These are phyloP conservation scores for Piprites chloris DNA, from an alignment of 2,113 vertebrate genomes.

Conservation along the genomic window DNA sequence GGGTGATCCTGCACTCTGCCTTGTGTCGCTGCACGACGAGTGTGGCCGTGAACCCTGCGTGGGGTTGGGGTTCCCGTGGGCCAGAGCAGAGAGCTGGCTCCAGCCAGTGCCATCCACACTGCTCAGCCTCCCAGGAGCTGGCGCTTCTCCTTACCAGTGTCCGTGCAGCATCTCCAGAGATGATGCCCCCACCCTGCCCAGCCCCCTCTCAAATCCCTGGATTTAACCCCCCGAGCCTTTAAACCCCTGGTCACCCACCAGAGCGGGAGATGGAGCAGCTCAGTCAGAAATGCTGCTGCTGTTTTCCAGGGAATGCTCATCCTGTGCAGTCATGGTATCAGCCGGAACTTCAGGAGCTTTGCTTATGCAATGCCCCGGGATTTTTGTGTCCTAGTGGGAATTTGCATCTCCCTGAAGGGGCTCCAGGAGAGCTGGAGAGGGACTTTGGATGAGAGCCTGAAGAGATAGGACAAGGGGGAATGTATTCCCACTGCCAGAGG, in stretches of 20 bases:
- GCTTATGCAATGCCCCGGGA: neutral
- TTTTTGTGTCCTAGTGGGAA: neutral
- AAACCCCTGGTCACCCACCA: neutral
- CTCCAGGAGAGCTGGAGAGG: neutral
- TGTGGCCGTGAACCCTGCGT: fast-evolving
- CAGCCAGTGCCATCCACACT: neutral
- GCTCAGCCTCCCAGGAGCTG: neutral
- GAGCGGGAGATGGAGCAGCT: neutral
- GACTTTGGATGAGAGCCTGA: fast-evolving
- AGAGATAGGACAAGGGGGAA: neutral
- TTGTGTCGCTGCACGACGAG: fast-evolving
- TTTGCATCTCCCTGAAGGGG: neutral
- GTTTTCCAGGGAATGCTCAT: neutral
- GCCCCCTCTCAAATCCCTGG: neutral
- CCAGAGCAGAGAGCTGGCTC: neutral
- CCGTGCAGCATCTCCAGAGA: neutral
- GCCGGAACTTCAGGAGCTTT: neutral
- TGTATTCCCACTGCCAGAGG: neutral
- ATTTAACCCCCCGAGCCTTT: neutral
- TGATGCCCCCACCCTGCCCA: neutral
- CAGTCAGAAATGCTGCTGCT: neutral
- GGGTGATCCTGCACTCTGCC: neutral
- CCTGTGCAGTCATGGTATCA: fast-evolving
- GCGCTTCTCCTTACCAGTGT: neutral
- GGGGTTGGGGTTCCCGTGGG: fast-evolving